These are phyloP conservation scores for Campoletis sonorensis DNA, from an alignment of 1,140 invertebrate genomes.

Conservation along the genomic window DNA sequence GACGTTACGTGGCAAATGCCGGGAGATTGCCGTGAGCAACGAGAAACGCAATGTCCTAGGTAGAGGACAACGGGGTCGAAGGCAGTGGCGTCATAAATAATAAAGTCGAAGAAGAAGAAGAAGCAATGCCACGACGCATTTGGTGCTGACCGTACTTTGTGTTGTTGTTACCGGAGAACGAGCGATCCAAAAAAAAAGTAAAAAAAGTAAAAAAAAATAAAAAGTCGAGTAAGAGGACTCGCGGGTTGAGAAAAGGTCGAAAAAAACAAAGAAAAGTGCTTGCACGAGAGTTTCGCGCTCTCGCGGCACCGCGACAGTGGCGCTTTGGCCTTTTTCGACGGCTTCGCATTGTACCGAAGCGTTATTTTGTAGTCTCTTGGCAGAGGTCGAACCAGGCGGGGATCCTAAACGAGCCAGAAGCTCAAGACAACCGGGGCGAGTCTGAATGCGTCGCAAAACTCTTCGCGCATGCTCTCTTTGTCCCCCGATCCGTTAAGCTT, in stretches of 20 bases:
- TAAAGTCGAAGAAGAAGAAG: neutral
- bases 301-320: constrained; percentile 10
- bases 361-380: neutral
- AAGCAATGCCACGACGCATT: neutral
- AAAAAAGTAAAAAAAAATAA: no score
- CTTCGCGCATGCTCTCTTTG: neutral
- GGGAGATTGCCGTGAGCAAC: constrained; percentile 56
- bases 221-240: no score
- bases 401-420: constrained; percentile 33
- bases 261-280: no score
- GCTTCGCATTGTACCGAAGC: neutral
- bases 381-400: neutral
- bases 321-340: neutral
- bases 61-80: constrained; percentile 67
- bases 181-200: no score
- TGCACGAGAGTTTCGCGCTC: neutral
- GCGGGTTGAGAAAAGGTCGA: no score
- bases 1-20: constrained; percentile 57
- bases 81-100: constrained; percentile 54
- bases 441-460: neutral
- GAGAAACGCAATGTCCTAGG: constrained; percentile 68
- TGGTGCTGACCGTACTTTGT: no score
- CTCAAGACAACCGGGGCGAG: neutral
- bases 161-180: no score
- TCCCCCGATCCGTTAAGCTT: neutral